Percentiles rank a stretch among this genome's conserved stretches.
Conservation (phyloP, 2,888 invertebrate genomes). For the Heliconius ismenius region DNA sequence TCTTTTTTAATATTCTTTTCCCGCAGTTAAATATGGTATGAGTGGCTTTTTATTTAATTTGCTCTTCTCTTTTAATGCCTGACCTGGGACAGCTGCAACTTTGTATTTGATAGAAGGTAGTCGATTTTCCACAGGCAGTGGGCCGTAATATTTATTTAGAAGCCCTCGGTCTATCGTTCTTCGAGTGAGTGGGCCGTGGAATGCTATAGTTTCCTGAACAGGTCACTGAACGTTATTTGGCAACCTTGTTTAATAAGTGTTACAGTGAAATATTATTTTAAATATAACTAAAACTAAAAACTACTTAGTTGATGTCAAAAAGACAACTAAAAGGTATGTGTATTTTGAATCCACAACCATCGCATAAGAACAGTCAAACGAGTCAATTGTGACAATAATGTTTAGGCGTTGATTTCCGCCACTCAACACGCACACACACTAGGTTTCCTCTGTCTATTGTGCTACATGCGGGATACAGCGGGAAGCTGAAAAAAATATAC, state of each 20-base stretch:
- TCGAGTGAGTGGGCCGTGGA: slow-evolving; percentile 52
- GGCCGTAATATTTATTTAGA: slow-evolving; percentile 43
- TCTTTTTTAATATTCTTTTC: slow-evolving; percentile 37
- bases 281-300: not conserved
- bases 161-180: slow-evolving; percentile 43
- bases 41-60: slow-evolving; percentile 36
- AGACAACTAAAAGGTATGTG: not conserved
- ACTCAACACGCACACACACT: no score
- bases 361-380: not conserved
- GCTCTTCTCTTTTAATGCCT: slow-evolving; percentile 34
- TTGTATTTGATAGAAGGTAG: slow-evolving; percentile 29
- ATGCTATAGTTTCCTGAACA: slow-evolving; percentile 70
- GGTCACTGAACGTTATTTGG: slow-evolving; percentile 47
- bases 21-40: slow-evolving; percentile 25
- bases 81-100: slow-evolving; percentile 13
- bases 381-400: not conserved
- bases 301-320: not conserved
- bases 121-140: slow-evolving; percentile 39
- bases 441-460: no score
- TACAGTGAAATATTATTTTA: not conserved
- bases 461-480: no score
- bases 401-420: no score
- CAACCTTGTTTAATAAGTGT: slow-evolving; percentile 36
- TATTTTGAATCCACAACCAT: not conserved
- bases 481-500: no score